Percentiles rank a stretch among this genome's conserved stretches.
Evolutionary conservation across 2,888 invertebrate genomes (phyloP).

Genomic region (Coenonympha arcania): DNA sequence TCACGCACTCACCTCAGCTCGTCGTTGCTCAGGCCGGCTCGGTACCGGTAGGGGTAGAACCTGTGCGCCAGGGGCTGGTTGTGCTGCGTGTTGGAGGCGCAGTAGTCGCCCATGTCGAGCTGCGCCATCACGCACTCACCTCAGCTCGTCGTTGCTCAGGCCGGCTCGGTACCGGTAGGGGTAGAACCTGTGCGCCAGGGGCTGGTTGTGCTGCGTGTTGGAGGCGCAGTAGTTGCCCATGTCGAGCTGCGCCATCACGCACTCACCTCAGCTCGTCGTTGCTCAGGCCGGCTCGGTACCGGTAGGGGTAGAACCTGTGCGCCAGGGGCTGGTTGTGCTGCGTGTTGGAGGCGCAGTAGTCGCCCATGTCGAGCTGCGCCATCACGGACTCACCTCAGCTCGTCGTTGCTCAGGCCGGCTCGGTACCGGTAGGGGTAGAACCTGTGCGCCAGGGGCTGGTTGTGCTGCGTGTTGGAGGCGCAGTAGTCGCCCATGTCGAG

Average conservation of each 20-base stretch:
- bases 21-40: conserved; percentile 81
- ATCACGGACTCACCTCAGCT: conserved; percentile 89
- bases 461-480: conserved; percentile 66
- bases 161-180: conserved; percentile 89
- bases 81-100: conserved; percentile 60
- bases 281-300: conserved; percentile 84
- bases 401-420: conserved; percentile 80
- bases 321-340: conserved; percentile 79
- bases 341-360: conserved; percentile 70
- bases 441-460: conserved; percentile 81
- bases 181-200: conserved; percentile 87
- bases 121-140: conserved; percentile 96
- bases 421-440: conserved; percentile 93
- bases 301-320: conserved; percentile 92
- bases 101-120: conserved; percentile 91
- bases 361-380: conserved; percentile 96
- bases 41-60: conserved; percentile 92
- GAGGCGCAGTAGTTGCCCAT: conserved; percentile 82
- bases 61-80: conserved; percentile 82
- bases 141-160: conserved; percentile 84
- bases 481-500: conserved; percentile 91
- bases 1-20: conserved; percentile 93
- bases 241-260: conserved; percentile 97
- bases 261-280: conserved; percentile 88
- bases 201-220: conserved; percentile 75